Base-by-base conservation (phyloP, 2,888 invertebrate species). In the Elysia crispata region DNA sequence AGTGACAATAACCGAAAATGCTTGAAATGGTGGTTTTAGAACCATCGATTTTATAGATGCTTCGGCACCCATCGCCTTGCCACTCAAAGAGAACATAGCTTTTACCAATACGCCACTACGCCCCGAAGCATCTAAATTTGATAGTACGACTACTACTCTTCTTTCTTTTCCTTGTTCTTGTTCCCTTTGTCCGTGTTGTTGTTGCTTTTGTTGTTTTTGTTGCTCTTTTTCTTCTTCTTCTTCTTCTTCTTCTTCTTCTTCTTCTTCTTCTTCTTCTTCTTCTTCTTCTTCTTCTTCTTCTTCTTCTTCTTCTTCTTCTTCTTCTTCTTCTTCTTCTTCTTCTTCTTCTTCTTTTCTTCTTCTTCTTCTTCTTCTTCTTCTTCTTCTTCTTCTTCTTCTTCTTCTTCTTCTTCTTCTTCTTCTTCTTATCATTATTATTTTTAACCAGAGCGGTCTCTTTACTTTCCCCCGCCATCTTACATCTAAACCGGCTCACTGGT, bases 401-500 rank as follows among this genome's bases (percentile, higher is more conserved):
- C 66, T 64, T 64, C 66, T 64, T 64, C 66, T 64, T 64, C 66
- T 64, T 64, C 66, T 64, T n/a, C n/a, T n/a, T n/a, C n/a, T n/a
- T n/a, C n/a, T n/a, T n/a, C n/a, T n/a, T n/a, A n/a, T n/a, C n/a
- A 20, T 23, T 64, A n/a, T 31, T 72, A 23, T 49, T n/a, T 72
- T 18, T 33, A 20, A 23, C 20, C 20, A n/a, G 18, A 20, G 20
- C 15, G 5, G 18, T 41, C 20, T 41, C 15, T 11, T 15, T 13
- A 23, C 64, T 20, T 23, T 15, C 64, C 11, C 5, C 41, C 41
- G 41, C 3, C 41, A 11, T 11, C 41, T 83, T 84, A 89, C 88
- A 77, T 82, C 86, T 86, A 77, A 88, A 88, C 75, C 88, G 82
- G n/a, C 64, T 82, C 57, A 89, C 87, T 0, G 88, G 88, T 73